phyloP scores from a whole-genome alignment of 2,113 vertebrate species.

The Microcebus ravelobensis region DNA sequence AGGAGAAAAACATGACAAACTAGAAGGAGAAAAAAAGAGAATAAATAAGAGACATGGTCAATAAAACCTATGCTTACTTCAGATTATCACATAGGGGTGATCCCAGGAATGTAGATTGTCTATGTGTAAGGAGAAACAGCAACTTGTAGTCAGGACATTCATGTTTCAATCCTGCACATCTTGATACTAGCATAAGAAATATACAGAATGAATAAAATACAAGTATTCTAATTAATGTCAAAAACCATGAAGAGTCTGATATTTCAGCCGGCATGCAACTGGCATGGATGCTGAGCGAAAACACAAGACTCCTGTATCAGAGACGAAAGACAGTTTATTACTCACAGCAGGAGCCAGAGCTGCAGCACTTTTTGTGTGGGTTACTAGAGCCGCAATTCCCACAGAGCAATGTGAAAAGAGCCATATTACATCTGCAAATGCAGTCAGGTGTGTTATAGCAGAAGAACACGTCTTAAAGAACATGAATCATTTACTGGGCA shows the following conservation, averaged over 20 bases:
- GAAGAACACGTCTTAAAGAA: too few relatives aligned
- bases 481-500: neutral
- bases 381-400: neutral
- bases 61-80: neutral
- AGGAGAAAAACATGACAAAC: neutral
- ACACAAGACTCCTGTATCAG: rapidly evolving
- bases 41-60: neutral
- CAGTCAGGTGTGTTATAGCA: neutral
- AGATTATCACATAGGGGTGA: rapidly evolving
- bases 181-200: neutral
- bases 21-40: neutral
- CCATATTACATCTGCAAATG: rapidly evolving
- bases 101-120: rapidly evolving
- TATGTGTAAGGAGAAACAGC: too few relatives aligned
- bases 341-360: neutral
- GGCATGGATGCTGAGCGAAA: neutral
- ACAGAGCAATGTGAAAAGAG: neutral
- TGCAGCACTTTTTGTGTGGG: rapidly evolving
- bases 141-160: too few relatives aligned
- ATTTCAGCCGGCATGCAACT: rapidly evolving
- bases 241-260: neutral
- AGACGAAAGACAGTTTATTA: neutral
- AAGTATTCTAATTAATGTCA: neutral
- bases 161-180: neutral
- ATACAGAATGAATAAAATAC: neutral